Evolutionary conservation across 2,888 invertebrate species (phyloP), one percentile per base, ranked within the genome.

Genomic region (Drepana falcataria): DNA sequence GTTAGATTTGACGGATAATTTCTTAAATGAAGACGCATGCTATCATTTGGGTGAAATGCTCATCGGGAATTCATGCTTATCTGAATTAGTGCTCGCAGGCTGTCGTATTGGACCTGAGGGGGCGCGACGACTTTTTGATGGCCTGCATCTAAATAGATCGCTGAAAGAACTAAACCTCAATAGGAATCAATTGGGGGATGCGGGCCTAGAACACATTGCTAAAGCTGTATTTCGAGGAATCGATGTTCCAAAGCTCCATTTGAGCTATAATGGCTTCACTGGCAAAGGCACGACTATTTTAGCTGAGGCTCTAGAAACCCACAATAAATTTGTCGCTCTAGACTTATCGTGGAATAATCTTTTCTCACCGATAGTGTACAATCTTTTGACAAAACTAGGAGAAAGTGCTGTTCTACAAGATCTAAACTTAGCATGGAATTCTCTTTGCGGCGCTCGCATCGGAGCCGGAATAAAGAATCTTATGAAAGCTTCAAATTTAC

Each of bases 321-420:
- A 77, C 52, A 82, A 79, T 57, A 71, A 71, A 55, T 72, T 87
- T 35, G 71, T 71, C 2, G 61, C 68, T 53, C 62, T 86, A 40
- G 74, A 88, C 64, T 61, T 87, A 2, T 86, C 87, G 1, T 86
- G 83, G 83, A 88, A 88, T 54, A 76, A 69, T 51, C 62, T 85
- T 0, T 73, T 58, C 56, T 61, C 68, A 2, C 65, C 75, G 35
- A 60, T 59, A 9, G 77, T 77, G n/a, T 67, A 54, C 34, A 65
- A 56, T 57, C 69, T 87, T 4, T 59, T 86, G 0, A 48, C 21
- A 6, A 65, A 59, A 9, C 60, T 87, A 40, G 58, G 74, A 41
- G 78, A 82, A 58, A 84, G 68, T 52, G 63, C 63, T 37, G 41
- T 54, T 9, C 67, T 87, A 33, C 58, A 75, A 65, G 74, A 75